Percentiles rank a stretch among this genome's conserved stretches.
phyloP scores from a whole-genome alignment of 2,888 invertebrate genomes.

The Cinara cedri region DNA sequence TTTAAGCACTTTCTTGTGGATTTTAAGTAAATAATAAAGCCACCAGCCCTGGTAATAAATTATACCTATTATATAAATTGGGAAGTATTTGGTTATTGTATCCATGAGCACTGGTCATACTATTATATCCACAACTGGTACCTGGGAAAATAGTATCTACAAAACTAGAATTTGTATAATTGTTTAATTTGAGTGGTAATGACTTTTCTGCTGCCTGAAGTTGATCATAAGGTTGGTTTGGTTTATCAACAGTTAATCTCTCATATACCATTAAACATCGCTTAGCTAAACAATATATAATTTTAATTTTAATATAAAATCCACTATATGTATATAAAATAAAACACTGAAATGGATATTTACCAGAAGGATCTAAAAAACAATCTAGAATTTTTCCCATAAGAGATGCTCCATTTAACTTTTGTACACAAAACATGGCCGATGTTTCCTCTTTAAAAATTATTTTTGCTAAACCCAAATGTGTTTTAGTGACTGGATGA shows the following conservation, averaged over 20 bases:
- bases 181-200: slow-evolving; percentile 16
- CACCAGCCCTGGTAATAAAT: too few species aligned
- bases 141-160: slow-evolving; percentile 30
- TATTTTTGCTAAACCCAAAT: slow-evolving; percentile 90
- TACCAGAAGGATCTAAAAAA: slow-evolving; percentile 87
- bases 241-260: slow-evolving; percentile 72
- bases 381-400: slow-evolving; percentile 95
- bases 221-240: slow-evolving; percentile 23
- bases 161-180: slow-evolving; percentile 30
- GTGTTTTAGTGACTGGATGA: slow-evolving; percentile 91
- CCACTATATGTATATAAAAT: not conserved
- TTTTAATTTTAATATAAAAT: slow-evolving; percentile 8
- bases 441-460: slow-evolving; percentile 85
- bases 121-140: slow-evolving; percentile 38
- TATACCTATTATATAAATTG: slow-evolving; percentile 46
- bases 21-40: too few species aligned
- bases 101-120: slow-evolving; percentile 27
- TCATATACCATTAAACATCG: slow-evolving; percentile 82
- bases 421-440: slow-evolving; percentile 86
- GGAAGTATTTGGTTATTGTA: slow-evolving; percentile 33
- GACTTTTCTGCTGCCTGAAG: slow-evolving; percentile 24
- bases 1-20: too few species aligned
- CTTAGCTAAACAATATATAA: slow-evolving; percentile 65
- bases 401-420: slow-evolving; percentile 90
- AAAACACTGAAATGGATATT: slow-evolving; percentile 45